Percentiles rank a stretch among this genome's conserved stretches.
Evolutionary conservation across 2,797 vertebrate species (phyloP).

Genomic region (Lacerta agilis): DNA sequence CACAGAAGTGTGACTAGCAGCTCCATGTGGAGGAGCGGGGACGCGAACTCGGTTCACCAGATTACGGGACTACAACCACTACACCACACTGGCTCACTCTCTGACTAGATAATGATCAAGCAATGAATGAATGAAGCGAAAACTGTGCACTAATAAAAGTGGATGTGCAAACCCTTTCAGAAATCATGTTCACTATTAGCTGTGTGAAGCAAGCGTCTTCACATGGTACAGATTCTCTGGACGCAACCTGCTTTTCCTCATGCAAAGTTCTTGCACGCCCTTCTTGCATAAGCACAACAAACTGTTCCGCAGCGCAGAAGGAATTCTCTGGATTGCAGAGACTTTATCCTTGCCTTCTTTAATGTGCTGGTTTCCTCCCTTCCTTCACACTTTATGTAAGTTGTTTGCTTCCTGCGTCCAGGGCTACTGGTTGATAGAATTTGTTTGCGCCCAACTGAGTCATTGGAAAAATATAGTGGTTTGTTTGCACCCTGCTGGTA

Average conservation of each 20-base stretch:
- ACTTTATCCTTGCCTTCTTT: not conserved
- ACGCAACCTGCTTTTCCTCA: not conserved
- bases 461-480: conserved; percentile 1
- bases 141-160: not conserved
- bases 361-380: not conserved
- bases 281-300: not conserved
- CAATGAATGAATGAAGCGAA: too few relatives aligned
- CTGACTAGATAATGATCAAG: not conserved
- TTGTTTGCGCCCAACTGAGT: not conserved
- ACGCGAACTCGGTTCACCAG: too few relatives aligned
- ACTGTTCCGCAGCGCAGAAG: not conserved
- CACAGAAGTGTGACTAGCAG: too few relatives aligned
- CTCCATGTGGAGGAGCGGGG: too few relatives aligned
- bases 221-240: not conserved
- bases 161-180: not conserved
- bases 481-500: not conserved
- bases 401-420: not conserved
- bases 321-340: not conserved
- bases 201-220: not conserved
- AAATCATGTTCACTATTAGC: not conserved
- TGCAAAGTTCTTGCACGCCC: not conserved
- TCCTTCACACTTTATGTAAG: not conserved
- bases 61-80: too few relatives aligned
- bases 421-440: not conserved
- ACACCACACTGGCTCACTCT: not conserved